phyloP scores from a whole-genome alignment of 2,113 vertebrate genomes.

The Thalassarche chlororhynchos region DNA sequence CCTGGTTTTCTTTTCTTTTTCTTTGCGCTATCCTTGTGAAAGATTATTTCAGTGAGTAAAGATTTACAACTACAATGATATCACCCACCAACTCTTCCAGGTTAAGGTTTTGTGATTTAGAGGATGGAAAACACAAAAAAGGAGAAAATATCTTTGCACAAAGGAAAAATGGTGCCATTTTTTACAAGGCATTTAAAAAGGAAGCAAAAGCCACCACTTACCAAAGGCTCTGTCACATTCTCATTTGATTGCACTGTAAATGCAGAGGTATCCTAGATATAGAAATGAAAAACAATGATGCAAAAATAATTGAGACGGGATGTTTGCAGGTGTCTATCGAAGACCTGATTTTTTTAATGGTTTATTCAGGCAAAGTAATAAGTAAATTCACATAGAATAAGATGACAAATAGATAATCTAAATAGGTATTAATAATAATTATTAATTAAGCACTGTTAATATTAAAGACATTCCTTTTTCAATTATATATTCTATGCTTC shows the following conservation, averaged over 20 bases:
- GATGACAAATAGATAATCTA: not conserved
- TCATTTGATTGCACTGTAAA: constrained; percentile 80
- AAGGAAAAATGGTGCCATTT: not conserved
- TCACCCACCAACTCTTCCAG: not conserved
- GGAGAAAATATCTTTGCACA: not conserved
- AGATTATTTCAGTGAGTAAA: not conserved
- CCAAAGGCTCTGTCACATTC: constrained; percentile 78
- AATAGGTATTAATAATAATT: not conserved
- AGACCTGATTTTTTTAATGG: not conserved
- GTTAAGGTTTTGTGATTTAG: not conserved
- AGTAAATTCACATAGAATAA: not conserved
- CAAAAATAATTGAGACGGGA: not conserved
- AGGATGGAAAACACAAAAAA: not conserved
- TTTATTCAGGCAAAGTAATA: not conserved
- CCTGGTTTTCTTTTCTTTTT: not conserved
- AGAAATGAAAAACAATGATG: not conserved
- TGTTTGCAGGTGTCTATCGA: not conserved
- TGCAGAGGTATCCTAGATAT: constrained; percentile 75
- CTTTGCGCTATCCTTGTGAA: not conserved
- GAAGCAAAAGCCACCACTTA: constrained; percentile 73
- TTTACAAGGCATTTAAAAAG: not conserved
- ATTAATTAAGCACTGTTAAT: not conserved
- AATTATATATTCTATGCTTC: not conserved
- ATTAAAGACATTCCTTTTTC: not conserved
- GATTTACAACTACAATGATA: not conserved